Evolutionary conservation across 2,113 vertebrate genomes (phyloP), one percentile per base, ranked within the genome.

Genomic region (Muntiacus muntjak): DNA sequence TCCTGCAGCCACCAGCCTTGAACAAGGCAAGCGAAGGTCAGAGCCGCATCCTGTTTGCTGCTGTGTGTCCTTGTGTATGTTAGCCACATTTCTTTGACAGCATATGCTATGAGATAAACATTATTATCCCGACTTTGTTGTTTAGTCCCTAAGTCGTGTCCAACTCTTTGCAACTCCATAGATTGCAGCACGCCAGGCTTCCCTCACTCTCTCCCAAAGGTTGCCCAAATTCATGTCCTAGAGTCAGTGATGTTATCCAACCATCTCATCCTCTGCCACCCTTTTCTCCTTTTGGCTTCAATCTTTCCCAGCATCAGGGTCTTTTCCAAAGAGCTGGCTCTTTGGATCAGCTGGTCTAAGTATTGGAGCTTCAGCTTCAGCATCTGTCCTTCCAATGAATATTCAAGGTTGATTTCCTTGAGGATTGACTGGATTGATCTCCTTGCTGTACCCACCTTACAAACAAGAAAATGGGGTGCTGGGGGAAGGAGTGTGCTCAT

Each of bases 401-500:
- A 76, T 40, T 43, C 40, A 43, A 40, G 12, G 71, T 26, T 76
- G 71, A 76, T 26, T 76, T 76, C 40, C 23, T 43, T 76, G 11
- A 43, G 40, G 71, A 76, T 26, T 13, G 40, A 76, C 71, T 76
- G 71, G 23, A 7, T 76, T 43, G 71, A 4, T 76, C 71, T 76
- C 71, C 40, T 74, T 76, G 71, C 36, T 26, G 71, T 23, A 28
- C 40, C 33, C 55, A 33, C 43, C 86, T 89, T n/a, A 79, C 17
- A 87, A 85, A 57, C 1, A 33, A 40, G 43, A 55, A 92, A 82
- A 58, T 10, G 64, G 94, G 45, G 60, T 33, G 25, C 23, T 6
- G 1, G 25, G 4, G 45, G 1, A 21, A 17, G 12, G 5, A 2
- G 19, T 21, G 4, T 40, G 14, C 3, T 45, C 74, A 9, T 45